These are phyloP conservation scores for Pempheris klunzingeri DNA, from an alignment of 2,797 vertebrate genomes.

Conservation along the genomic window DNA sequence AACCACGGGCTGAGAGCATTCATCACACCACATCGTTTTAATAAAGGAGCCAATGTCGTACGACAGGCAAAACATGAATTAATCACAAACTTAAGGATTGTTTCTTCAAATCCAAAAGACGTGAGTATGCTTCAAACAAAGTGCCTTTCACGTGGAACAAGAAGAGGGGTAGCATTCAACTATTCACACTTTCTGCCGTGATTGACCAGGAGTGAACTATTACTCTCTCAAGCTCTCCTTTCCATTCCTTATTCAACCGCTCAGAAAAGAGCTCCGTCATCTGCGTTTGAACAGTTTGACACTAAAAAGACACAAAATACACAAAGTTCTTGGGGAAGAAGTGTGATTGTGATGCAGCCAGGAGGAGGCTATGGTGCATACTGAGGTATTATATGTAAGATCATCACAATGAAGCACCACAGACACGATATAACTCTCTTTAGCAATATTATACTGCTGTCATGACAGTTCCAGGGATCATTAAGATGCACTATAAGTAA, in stretches of 20 bases:
- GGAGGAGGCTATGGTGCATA: neutral
- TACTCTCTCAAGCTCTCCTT: neutral
- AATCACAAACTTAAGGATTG: too few species aligned
- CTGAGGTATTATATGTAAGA: neutral
- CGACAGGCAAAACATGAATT: neutral
- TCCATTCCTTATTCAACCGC: too few species aligned
- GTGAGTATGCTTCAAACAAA: neutral
- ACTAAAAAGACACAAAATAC: neutral
- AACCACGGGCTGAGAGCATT: neutral
- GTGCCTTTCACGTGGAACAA: neutral
- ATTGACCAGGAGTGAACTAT: neutral
- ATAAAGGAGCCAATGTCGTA: neutral
- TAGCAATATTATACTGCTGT: neutral
- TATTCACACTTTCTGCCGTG: neutral
- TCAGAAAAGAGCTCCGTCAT: neutral
- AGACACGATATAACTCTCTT: neutral
- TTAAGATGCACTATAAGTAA: neutral
- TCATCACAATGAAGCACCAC: neutral
- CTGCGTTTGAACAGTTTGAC: neutral
- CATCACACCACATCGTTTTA: neutral
- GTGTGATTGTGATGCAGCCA: neutral
- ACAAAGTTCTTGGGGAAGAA: neutral
- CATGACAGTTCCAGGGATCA: neutral
- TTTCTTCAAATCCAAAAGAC: neutral
- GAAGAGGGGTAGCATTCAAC: neutral